These are phyloP conservation scores for Urocitellus parryii DNA, from an alignment of 2,113 vertebrate species.

Conservation along the genomic window DNA sequence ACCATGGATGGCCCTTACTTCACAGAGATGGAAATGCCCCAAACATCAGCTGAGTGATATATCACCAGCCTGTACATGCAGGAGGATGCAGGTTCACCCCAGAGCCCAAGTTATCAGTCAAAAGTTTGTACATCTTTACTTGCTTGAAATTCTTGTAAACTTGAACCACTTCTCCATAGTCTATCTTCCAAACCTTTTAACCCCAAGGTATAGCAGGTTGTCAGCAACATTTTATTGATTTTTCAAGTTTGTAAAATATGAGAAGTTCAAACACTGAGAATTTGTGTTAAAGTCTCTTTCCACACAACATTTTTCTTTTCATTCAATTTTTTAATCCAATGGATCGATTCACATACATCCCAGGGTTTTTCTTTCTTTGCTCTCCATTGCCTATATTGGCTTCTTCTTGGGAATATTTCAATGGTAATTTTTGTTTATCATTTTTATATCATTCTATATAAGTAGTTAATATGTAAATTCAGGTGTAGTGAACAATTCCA, in stretches of 20 bases:
- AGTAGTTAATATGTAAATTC: not conserved
- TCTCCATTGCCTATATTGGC: not conserved
- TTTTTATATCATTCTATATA: constrained; percentile 8
- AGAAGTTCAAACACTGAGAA: not conserved
- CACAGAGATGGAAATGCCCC: not conserved
- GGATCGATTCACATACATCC: not conserved
- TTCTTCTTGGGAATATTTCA: constrained; percentile 27
- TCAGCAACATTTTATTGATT: not conserved
- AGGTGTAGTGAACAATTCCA: not conserved
- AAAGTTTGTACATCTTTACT: not conserved
- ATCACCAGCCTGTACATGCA: accelerated
- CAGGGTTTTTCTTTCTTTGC: not conserved
- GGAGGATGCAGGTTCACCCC: not conserved
- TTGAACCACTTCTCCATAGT: not conserved
- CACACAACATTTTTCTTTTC: not conserved
- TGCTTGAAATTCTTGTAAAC: not conserved
- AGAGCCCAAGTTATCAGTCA: not conserved
- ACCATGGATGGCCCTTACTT: not conserved
- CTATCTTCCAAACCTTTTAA: not conserved
- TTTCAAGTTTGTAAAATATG: not conserved
- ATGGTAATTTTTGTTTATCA: not conserved
- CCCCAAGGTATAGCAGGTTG: not conserved
- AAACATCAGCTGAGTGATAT: not conserved
- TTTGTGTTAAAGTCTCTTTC: constrained; percentile 20
- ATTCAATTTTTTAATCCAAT: not conserved